A percentile compares a stretch with the other conserved stretches of the same genome.
Conservation (phyloP, 2,888 invertebrate species). For the Aromia moschata region DNA sequence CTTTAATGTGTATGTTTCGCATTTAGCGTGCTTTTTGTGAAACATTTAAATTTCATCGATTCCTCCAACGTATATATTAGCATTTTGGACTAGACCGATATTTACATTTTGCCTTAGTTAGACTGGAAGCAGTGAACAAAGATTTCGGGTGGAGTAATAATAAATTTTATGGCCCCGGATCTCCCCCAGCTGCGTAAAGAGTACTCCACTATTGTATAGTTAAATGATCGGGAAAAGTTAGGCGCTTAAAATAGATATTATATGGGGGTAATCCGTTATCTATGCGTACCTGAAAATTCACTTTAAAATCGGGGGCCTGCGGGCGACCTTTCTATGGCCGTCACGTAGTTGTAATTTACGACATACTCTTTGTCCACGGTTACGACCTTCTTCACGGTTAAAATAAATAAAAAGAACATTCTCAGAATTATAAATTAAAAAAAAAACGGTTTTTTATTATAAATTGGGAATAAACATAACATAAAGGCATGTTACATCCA, state of each 20-base stretch:
- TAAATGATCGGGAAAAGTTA: conserved; percentile 11
- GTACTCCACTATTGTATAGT: conserved; percentile 8
- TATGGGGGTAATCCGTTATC: conserved; percentile 7
- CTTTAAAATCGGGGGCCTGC: conserved; percentile 4
- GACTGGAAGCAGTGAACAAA: conserved; percentile 5
- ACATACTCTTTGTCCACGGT: too few species aligned
- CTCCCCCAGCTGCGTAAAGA: conserved; percentile 5
- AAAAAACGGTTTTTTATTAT: too few species aligned
- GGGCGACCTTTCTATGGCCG: conserved; percentile 6
- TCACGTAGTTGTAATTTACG: conserved; percentile 15
- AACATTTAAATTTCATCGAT: conserved; percentile 11
- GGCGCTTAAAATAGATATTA: conserved; percentile 5
- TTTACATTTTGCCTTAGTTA: conserved; percentile 11
- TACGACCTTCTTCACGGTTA: too few species aligned
- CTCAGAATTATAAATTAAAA: too few species aligned
- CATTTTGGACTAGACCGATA: conserved; percentile 11
- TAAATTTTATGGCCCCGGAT: conserved; percentile 8
- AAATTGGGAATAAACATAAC: too few species aligned
- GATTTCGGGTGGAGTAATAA: conserved; percentile 11
- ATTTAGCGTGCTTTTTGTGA: conserved; percentile 4
- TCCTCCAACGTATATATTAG: conserved; percentile 1
- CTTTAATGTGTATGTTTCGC: conserved; percentile 3
- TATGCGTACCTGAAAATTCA: conserved; percentile 6
- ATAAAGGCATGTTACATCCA: too few species aligned
- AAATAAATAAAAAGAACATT: too few species aligned